Percentiles rank a stretch among this genome's conserved stretches.
These are phyloP conservation scores for Corythornis cristatus DNA, from an alignment of 2,113 vertebrate species.

Conservation along the genomic window DNA sequence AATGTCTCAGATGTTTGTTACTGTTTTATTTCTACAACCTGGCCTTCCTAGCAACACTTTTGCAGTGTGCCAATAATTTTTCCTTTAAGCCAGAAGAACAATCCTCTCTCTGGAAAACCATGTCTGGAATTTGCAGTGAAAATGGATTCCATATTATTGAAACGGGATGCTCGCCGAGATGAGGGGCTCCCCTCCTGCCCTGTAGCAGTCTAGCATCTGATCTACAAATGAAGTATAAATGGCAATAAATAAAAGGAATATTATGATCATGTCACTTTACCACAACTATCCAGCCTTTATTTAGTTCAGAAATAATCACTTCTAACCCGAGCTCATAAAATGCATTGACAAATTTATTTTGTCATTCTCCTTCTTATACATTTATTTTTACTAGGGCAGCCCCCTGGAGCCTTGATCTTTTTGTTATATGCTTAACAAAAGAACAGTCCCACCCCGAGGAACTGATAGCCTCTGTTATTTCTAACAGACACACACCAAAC, in stretches of 20 bases:
- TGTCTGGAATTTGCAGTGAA: slow-evolving; percentile 37
- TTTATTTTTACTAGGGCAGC: slow-evolving; percentile 24
- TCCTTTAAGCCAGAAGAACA: neutral
- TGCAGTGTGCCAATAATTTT: neutral
- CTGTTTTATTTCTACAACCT: neutral
- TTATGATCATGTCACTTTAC: neutral
- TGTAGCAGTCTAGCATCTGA: neutral
- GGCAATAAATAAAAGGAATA: slow-evolving; percentile 27
- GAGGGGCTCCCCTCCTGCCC: slow-evolving; percentile 1
- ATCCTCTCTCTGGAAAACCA: slow-evolving; percentile 33
- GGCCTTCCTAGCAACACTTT: neutral
- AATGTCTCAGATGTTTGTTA: neutral
- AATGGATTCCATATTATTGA: slow-evolving; percentile 29
- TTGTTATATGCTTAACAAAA: slow-evolving; percentile 18
- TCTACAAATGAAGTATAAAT: slow-evolving; percentile 3
- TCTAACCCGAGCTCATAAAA: slow-evolving; percentile 30
- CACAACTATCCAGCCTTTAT: slow-evolving; percentile 24
- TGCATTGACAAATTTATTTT: slow-evolving; percentile 3
- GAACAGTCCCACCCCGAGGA: slow-evolving; percentile 44
- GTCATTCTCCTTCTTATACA: slow-evolving; percentile 25
- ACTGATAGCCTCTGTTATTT: slow-evolving; percentile 45
- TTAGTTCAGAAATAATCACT: slow-evolving; percentile 32
- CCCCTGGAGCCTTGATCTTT: slow-evolving; percentile 46
- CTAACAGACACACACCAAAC: slow-evolving; percentile 58
- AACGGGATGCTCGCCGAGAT: neutral